phyloP scores from a whole-genome alignment of 2,888 invertebrate species.

The Elegia similella region DNA sequence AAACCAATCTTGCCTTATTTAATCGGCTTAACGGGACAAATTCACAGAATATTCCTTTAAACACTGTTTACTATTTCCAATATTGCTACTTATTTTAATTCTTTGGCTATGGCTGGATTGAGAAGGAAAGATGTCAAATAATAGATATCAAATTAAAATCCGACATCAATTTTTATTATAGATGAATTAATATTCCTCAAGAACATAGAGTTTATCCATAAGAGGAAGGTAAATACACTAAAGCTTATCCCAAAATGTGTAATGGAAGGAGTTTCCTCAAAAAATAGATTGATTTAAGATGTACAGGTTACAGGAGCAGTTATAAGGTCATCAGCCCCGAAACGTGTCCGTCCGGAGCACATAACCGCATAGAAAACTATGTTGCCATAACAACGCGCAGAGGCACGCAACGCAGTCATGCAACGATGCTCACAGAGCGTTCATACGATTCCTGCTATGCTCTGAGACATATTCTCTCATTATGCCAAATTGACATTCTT shows the following conservation, averaged over 20 bases:
- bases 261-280: not conserved
- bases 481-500: slow-evolving; percentile 13
- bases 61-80: not conserved
- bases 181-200: too few species aligned
- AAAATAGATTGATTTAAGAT: not conserved
- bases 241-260: too few species aligned
- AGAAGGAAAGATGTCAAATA: too few species aligned
- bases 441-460: slow-evolving; percentile 2
- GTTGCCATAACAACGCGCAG: slow-evolving; percentile 43
- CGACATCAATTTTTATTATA: too few species aligned
- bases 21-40: slow-evolving; percentile 2
- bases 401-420: slow-evolving; percentile 56
- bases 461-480: slow-evolving; percentile 2
- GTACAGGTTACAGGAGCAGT: not conserved
- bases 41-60: not conserved
- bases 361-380: slow-evolving; percentile 18
- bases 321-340: slow-evolving; percentile 15
- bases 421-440: slow-evolving; percentile 21
- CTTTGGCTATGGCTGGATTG: too few species aligned
- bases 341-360: slow-evolving; percentile 15
- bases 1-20: slow-evolving; percentile 1
- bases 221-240: too few species aligned
- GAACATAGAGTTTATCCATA: too few species aligned
- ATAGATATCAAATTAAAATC: too few species aligned
- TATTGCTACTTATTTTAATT: too few species aligned